Evolutionary conservation across 2,888 invertebrate genomes (phyloP).

Genomic region (Hybos culiciformis): DNA sequence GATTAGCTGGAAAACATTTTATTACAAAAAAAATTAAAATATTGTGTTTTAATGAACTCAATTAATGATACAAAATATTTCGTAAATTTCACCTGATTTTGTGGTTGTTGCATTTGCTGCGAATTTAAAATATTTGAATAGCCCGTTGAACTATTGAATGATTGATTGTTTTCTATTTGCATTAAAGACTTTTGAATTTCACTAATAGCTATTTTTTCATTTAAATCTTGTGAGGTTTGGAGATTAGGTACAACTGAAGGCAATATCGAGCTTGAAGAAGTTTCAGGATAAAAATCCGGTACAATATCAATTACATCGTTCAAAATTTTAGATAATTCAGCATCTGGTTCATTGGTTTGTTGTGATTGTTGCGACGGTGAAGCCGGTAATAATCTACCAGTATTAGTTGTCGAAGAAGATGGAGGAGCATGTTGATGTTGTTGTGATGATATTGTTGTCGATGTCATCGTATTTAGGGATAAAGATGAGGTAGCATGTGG

Average conservation of each 20-base stretch:
- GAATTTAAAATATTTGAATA: constrained; percentile 21
- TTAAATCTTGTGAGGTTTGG: constrained; percentile 29
- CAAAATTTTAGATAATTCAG: constrained; percentile 65
- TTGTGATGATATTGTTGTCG: not conserved
- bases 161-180: constrained; percentile 61
- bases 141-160: constrained; percentile 26
- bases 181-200: constrained; percentile 84
- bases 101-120: constrained; percentile 24
- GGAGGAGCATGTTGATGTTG: not conserved
- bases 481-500: constrained; percentile 26
- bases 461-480: not conserved
- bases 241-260: constrained; percentile 17
- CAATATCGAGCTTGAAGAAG: constrained; percentile 21
- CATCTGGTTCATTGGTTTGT: constrained; percentile 39
- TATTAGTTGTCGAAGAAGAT: constrained; percentile 5
- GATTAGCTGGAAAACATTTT: too few species aligned
- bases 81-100: constrained; percentile 18
- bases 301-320: constrained; percentile 75
- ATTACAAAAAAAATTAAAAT: too few species aligned
- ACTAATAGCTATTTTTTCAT: constrained; percentile 71
- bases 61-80: constrained; percentile 10
- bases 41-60: not conserved
- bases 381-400: constrained; percentile 4
- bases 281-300: constrained; percentile 40
- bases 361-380: constrained; percentile 23